Evolutionary conservation across 2,113 vertebrate genomes (phyloP).

Genomic region (Chaenogobius annularis): DNA sequence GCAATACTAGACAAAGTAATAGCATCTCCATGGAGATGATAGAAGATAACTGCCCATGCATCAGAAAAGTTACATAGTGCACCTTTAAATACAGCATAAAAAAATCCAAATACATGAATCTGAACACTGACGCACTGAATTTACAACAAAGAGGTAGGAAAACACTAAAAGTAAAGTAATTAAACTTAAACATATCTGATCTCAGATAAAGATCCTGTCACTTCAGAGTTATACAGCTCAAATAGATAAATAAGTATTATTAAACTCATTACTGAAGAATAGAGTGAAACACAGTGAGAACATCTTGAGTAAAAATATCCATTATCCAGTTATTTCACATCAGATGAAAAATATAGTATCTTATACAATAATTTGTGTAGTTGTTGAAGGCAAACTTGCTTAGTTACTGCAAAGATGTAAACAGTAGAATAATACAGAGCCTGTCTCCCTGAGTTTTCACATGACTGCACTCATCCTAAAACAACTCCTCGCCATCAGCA

Average conservation of each 20-base stretch:
- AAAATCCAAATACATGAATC: background rate
- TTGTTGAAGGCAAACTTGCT: background rate
- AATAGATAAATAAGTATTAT: background rate
- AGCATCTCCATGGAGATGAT: background rate
- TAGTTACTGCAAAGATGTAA: constrained; percentile 1
- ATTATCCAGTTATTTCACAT: background rate
- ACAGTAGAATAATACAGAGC: background rate
- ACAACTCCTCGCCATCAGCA: constrained; percentile 12
- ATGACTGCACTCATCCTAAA: constrained; percentile 6
- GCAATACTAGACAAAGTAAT: too few species aligned
- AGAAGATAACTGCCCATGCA: background rate
- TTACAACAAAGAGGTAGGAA: background rate
- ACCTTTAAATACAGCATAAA: background rate
- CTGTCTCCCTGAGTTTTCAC: constrained; percentile 41
- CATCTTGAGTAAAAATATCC: background rate
- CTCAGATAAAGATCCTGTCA: background rate
- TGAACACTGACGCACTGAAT: background rate
- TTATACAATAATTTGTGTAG: background rate
- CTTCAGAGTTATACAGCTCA: background rate
- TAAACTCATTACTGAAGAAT: background rate
- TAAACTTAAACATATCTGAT: background rate
- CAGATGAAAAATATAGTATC: background rate
- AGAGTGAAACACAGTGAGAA: background rate
- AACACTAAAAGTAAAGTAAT: background rate
- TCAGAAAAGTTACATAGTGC: background rate